Percentiles rank a stretch among this genome's conserved stretches.
Conservation (phyloP, 2,797 vertebrate genomes). For the Schizopygopsis pylzovi region DNA sequence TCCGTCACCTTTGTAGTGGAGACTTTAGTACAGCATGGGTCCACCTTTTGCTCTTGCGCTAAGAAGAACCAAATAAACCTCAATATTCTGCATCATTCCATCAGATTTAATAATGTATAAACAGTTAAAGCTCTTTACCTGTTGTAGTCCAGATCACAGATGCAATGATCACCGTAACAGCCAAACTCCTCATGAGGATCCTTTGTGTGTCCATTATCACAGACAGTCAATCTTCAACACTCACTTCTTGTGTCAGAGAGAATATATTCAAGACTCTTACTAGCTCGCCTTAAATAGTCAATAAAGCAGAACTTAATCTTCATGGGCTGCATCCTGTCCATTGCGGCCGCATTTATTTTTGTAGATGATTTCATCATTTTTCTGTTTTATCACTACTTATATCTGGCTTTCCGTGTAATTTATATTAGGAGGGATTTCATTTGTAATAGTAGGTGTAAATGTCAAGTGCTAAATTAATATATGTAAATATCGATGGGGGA, state of each 20-base stretch:
- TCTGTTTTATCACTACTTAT: background rate
- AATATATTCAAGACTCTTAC: background rate
- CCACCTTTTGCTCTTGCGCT: conserved; percentile 59
- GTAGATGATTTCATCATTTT: background rate
- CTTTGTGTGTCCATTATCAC: conserved; percentile 30
- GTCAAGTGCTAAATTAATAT: background rate
- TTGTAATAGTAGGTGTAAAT: background rate
- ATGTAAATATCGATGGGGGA: background rate
- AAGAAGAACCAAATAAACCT: background rate
- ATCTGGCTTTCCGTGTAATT: background rate
- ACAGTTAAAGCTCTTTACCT: conserved; percentile 29
- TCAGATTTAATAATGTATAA: background rate
- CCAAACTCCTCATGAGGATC: conserved; percentile 32
- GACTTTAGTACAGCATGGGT: conserved; percentile 64
- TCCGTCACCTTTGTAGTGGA: background rate
- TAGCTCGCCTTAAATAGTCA: too few species aligned
- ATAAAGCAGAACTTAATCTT: too few species aligned
- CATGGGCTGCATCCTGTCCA: too few species aligned
- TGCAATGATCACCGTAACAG: conserved; percentile 4
- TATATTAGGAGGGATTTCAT: background rate
- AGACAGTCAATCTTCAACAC: background rate
- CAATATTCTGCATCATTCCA: background rate
- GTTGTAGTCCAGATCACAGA: conserved; percentile 39
- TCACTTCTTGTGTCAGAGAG: conserved; percentile 3
- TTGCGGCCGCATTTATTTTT: background rate